Conservation (phyloP, 2,113 vertebrate species). For the Aegithalos caudatus region DNA sequence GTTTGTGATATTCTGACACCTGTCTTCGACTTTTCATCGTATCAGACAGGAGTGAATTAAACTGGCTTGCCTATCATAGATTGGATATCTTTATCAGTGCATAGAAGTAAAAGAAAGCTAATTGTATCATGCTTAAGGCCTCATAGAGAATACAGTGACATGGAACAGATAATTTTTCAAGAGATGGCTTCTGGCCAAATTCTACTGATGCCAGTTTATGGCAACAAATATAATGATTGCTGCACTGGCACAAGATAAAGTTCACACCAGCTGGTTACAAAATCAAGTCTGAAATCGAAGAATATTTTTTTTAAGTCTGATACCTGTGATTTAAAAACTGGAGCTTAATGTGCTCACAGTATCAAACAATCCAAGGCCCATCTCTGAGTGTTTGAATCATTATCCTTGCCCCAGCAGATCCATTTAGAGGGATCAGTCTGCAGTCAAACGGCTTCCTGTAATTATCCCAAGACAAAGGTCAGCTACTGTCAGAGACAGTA, state of each 20-base stretch:
- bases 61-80: neutral
- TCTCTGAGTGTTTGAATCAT: neutral
- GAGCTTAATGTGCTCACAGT: fast-evolving
- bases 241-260: neutral
- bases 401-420: neutral
- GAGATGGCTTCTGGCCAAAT: neutral
- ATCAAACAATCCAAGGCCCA: neutral
- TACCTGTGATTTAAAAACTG: neutral
- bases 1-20: neutral
- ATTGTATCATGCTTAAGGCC: neutral
- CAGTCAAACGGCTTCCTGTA: neutral
- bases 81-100: neutral
- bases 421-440: neutral
- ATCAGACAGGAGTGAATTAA: neutral
- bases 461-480: neutral
- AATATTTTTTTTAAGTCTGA: neutral
- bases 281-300: neutral
- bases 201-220: neutral
- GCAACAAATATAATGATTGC: neutral
- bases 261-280: neutral
- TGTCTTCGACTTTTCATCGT: neutral
- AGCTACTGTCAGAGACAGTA: neutral
- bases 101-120: neutral
- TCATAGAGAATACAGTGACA: neutral
- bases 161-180: neutral